Evolutionary conservation across 2,797 vertebrate genomes (phyloP), one percentile per base, ranked within the genome.

Genomic region (Psittacula derbiana): DNA sequence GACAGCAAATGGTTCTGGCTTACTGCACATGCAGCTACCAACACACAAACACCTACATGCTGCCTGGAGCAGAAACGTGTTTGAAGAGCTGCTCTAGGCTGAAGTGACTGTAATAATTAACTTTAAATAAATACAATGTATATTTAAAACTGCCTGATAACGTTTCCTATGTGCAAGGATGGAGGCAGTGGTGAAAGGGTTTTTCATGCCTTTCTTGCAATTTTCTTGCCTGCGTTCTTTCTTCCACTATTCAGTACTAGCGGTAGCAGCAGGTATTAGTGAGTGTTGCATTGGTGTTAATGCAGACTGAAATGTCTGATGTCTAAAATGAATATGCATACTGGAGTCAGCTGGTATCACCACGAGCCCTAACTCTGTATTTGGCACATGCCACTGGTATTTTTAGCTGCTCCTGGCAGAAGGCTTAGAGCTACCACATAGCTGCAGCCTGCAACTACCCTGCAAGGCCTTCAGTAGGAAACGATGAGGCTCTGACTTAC

Each of bases 351-450:
- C 15, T 25, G 4, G 0, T 73, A 19, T 41, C 44, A 6, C 33
- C 74, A 33, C 36, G 58, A 62, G 40, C 20, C 21, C 0, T 55
- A 33, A 66, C 27, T 47, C 31, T 43, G 11, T 33, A 6, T 78
- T 33, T 93, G 73, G 58, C 58, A 70, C 16, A 11, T 58, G 28
- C 52, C 62, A 8, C 33, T 66, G 76, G 0, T 95, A 86, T 66
- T 94, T 94, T 88, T 85, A 92, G 62, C 53, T 90, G 58, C 36
- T 23, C 7, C 16, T 36, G 31, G 55, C 71, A 73, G 85, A 67
- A 46, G 31, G 8, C 12, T 62, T 55, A 12, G 12, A 31, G 18
- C 71, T 85, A 3, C 64, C 6, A 0, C 0, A 0, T 12, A 66
- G 27, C 66, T 89, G 53, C 43, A 58, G 19, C 33, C 30, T 89